Conservation (phyloP, 2,888 invertebrate species). For the Boloria euphrosyne region DNA sequence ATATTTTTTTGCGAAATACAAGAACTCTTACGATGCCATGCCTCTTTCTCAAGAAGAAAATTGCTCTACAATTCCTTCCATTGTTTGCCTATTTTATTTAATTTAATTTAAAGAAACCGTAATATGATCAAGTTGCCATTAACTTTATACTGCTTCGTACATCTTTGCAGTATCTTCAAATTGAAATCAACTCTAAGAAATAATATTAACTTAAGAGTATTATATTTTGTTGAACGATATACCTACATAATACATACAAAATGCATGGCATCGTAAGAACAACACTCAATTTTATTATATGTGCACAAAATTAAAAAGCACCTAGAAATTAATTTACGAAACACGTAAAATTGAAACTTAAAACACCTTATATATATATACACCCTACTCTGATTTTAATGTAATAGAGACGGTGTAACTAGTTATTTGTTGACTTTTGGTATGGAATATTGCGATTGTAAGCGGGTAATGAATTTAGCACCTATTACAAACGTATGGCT, state of each 20-base stretch:
- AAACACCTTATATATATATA: constrained; percentile 2
- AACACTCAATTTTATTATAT: constrained; percentile 44
- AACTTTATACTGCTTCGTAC: too few relatives aligned
- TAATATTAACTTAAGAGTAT: too few relatives aligned
- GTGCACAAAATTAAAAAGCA: constrained; percentile 44
- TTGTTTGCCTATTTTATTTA: too few relatives aligned
- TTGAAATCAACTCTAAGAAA: too few relatives aligned
- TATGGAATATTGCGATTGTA: constrained; percentile 6
- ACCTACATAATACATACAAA: too few relatives aligned
- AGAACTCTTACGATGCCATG: constrained; percentile 28
- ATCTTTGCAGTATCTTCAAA: too few relatives aligned
- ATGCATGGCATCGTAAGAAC: constrained; percentile 26
- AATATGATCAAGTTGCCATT: too few relatives aligned
- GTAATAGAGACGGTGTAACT: constrained; percentile 5
- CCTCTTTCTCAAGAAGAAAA: neutral
- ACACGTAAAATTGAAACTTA: constrained; percentile 27
- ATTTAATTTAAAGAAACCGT: too few relatives aligned
- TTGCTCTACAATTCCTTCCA: too few relatives aligned
- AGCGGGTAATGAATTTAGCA: neutral
- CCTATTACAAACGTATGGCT: neutral
- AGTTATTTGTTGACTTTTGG: neutral
- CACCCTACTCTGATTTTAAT: constrained; percentile 20
- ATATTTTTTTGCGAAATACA: constrained; percentile 50
- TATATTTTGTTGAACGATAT: too few relatives aligned
- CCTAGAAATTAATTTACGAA: constrained; percentile 41